Base-by-base conservation (phyloP, 2,113 vertebrate species). In the Amphiprion percula region DNA sequence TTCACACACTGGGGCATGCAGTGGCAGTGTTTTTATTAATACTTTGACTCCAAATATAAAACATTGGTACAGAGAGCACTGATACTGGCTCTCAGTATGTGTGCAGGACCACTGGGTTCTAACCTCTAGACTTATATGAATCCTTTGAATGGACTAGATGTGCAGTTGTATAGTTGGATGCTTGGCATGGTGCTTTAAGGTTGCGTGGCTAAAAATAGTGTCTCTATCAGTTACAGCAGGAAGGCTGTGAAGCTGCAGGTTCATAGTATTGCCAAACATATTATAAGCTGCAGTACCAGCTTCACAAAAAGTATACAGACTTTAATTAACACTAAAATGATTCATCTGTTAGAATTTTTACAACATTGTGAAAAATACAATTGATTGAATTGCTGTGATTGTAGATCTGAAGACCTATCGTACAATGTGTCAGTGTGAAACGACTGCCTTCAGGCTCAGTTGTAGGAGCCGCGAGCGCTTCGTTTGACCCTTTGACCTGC, bases 181-280 rank as follows among this genome's bases (percentile, higher is more conserved):
- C 85, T 82, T 68, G 64, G 69, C 62, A 47, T 73, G 83, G 87
- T 82, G 84, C 88, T 86, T 82, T 82, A 81, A 89, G 91, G 89
- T 92, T 90, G 79, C 75, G 49, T 53, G 28, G 54, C 90, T 94
- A 92, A 90, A 94, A 93, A 94, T 92, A 93, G 86, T 56, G 46
- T 54, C 81, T 79, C 79, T 84, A 55, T 84, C 88, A 80, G 91
- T 78, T 76, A 56, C 85, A 82, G 84, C 85, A 87, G 80, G 78
- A 44, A 64, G 52, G 19, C 71, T 82, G 83, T 63, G 74, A 82
- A 87, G 83, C 54, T 56, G 70, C 77, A 83, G 39, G 69, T 58
- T 74, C 63, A 64, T 74, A 21, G 62, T 68, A 77, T 74, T 46
- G 49, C 50, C 70, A 73, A 76, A 83, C 70, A 79, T 79, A 65